Evolutionary conservation across 2,888 invertebrate genomes (phyloP), one percentile per base, ranked within the genome.

Genomic region (Nezara viridula): DNA sequence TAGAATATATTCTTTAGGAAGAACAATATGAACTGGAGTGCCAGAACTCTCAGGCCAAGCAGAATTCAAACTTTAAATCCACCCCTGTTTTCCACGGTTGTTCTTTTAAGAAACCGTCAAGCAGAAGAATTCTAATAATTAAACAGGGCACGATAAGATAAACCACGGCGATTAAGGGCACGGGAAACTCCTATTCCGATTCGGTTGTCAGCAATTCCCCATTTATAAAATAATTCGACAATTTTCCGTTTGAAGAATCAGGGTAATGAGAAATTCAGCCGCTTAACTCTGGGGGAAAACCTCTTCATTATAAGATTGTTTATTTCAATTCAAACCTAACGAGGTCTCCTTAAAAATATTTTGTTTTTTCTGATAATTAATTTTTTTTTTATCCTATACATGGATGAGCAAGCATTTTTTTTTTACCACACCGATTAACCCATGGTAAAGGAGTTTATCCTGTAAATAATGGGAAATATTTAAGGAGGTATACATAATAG

Each of bases 161-260:
- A 66, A 32, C 32, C 12, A 27, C 19, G 19, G 24, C 0, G 66
- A 66, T 66, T 66, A 32, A 32, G 66, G 27, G 27, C 0, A 32
- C 14, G 19, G 16, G 32, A 66, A 60, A 32, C 16, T 19, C 1
- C 6, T 73, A 6, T 73, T 37, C 37, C 19, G 7, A 37, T 16
- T 16, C 27, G 27, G 2, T 37, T 73, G 12, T 60, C 60, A 60
- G 60, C 12, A 27, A 16, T 32, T 60, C 14, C 60, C 66, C 21
- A 37, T 73, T 73, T 73, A 73, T 73, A 73, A 73, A 32, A 73
- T 73, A 73, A 73, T 73, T 73, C 32, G 37, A 6, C 37, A 21
- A 73, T 73, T 73, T 73, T 73, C 66, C 66, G 66, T 73, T 37
- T 73, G 32, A 73, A 37, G 66, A 73, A 73, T 32, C 66, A 37